Base-by-base conservation (phyloP, 2,888 invertebrate species). In the Quadroppia sp. region DNA sequence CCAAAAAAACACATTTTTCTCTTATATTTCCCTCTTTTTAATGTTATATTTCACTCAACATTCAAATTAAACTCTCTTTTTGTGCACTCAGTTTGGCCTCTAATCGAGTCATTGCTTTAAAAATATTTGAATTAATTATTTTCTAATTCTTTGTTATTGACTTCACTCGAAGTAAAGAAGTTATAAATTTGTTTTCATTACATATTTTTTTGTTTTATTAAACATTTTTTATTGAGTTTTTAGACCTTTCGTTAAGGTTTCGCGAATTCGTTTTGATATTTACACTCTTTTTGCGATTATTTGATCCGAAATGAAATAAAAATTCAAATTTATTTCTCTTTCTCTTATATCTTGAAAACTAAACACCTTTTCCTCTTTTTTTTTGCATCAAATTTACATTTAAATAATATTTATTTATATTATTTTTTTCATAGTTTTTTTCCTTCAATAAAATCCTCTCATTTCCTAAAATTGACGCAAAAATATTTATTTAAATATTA, bases 21-120 rank as follows among this genome's bases (percentile, higher is more conserved):
- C 56, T 56, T 53, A 23, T 23, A 25, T 53, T 53, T 53, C 25
- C 53, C 36, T 53, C 53, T 13, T n/a, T 20, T 50, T 28, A 56
- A 56, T 56, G 56, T 56, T 56, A 56, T 56, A 56, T 28, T 56
- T 56, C 56, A 56, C 28, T 56, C 56, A 56, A 64, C 32, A 64
- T 64, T 64, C 36, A 64, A 64, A 64, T 64, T 64, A 64, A 36
- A 64, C n/a, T 53, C 23, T 6, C 48, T 48, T 48, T 48, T 48
- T 36, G 36, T 4, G 4, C 36, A 7, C 36, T 36, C 9, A n/a
- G 50, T 50, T 20, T 50, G 50, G 50, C 64, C 64, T 32, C 64
- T 32, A 64, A 64, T 64, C 64, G 64, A 64, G 64, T 64, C 36
- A 64, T 64, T 64, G 56, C 64, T n/a, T 64, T 30, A 56, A 56